phyloP scores from a whole-genome alignment of 2,888 invertebrate species.

The Agrotis exclamationis region DNA sequence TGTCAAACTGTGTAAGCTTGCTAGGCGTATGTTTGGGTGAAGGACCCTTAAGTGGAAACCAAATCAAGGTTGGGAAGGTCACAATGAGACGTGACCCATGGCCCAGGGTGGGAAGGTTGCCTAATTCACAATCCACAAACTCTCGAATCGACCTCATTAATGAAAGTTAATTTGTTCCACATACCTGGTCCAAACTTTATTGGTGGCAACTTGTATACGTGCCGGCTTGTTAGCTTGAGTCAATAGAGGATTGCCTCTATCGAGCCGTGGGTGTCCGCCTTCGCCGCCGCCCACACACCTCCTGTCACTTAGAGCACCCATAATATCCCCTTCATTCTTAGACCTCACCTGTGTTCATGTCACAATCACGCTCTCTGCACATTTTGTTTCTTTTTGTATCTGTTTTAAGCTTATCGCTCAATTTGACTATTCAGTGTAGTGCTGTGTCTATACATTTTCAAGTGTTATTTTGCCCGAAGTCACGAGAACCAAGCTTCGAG shows the following conservation, averaged over 20 bases:
- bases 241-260: slow-evolving; percentile 81
- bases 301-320: slow-evolving; percentile 79
- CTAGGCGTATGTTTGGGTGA: slow-evolving; percentile 89
- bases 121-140: slow-evolving; percentile 75
- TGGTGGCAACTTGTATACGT: slow-evolving; percentile 80
- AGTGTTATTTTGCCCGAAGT: slow-evolving; percentile 71
- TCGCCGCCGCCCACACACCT: slow-evolving; percentile 80
- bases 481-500: slow-evolving; percentile 73
- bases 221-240: slow-evolving; percentile 85
- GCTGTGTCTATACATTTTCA: slow-evolving; percentile 75
- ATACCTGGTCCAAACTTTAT: slow-evolving; percentile 76
- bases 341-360: slow-evolving; percentile 79
- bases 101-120: slow-evolving; percentile 85
- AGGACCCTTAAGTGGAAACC: slow-evolving; percentile 95
- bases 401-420: slow-evolving; percentile 83
- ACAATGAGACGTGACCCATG: slow-evolving; percentile 94
- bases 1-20: slow-evolving; percentile 77
- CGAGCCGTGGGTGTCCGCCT: slow-evolving; percentile 91
- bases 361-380: slow-evolving; percentile 81
- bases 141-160: slow-evolving; percentile 79
- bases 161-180: slow-evolving; percentile 75
- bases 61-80: slow-evolving; percentile 95
- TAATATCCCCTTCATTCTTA: slow-evolving; percentile 79
- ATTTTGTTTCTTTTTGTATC: slow-evolving; percentile 72
- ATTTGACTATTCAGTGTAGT: slow-evolving; percentile 82